Base-by-base conservation (phyloP, 2,888 invertebrate species). In the Epicampocera succincta region DNA sequence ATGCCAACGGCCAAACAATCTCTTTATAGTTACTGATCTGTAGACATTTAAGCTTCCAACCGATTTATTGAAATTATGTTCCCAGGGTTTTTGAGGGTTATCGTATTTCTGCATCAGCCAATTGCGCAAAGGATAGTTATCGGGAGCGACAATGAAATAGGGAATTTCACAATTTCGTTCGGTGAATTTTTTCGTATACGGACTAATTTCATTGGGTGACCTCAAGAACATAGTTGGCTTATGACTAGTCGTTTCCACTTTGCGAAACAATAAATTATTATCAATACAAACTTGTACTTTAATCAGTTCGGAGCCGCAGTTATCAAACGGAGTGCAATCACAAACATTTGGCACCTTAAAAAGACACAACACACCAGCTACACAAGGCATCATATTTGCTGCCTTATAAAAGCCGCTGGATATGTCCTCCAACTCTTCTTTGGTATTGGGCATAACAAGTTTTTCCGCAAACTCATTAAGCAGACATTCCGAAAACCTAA, bases 1-100 rank as follows among this genome's bases (percentile, higher is more conserved):
- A 4, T 86, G 85, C 91, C 91, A 90, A 3, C 90, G 89, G 0
- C 89, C 88, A 86, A 90, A 89, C 0, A 90, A 81, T 0, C 91
- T 86, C 46, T 87, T 86, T 38, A 90, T 85, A 1, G 91, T 87
- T 17, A 86, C 85, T n/a, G 90, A 87, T 38, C 88, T 87, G 8
- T 88, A 85, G 8, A 87, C 86, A 2, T 88, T 86, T 4, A 90
- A 86, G 44, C 88, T 87, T 2, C 89, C 89, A 11, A 89, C 84
- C 0, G 89, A 88, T 56, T 89, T 88, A 73, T 90, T 90, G 19
- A 90, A 90, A 56, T 88, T 87, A 21, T 87, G 85, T 50, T 90
- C 88, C 65, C 90, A 87, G 0, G 87, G 85, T 3, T 85, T 85
- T 3, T 46, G n/a, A 0, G 91, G 90, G 6, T 87, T 68, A 0